Evolutionary conservation across 2,113 vertebrate genomes (phyloP).

Genomic region (Bujurquina vittata): DNA sequence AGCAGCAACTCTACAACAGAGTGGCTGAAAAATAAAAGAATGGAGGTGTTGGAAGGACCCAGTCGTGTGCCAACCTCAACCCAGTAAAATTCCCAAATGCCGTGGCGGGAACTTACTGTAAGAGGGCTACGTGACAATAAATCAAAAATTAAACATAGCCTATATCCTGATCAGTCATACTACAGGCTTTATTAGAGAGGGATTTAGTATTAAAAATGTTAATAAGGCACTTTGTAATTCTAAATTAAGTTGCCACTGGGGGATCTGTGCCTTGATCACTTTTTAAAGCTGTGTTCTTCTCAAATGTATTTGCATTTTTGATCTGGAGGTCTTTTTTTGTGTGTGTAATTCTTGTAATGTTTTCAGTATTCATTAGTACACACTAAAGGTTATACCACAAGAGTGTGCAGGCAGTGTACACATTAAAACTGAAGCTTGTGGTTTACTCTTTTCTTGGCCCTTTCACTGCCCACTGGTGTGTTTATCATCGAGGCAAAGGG

Average conservation of each 20-base stretch:
- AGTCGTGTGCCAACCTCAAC: neutral
- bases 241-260: neutral
- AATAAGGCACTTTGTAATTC: neutral
- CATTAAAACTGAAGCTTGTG: neutral
- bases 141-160: neutral
- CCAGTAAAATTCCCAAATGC: neutral
- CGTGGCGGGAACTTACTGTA: neutral
- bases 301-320: neutral
- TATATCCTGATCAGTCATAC: neutral
- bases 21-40: neutral
- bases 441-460: constrained; percentile 1
- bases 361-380: neutral
- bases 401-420: neutral
- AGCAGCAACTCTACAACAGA: neutral
- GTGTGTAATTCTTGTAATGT: neutral
- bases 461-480: constrained; percentile 17
- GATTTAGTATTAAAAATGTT: neutral
- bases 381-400: neutral
- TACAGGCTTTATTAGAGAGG: neutral
- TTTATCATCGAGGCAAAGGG: constrained; percentile 32
- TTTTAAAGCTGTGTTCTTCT: neutral
- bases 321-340: neutral
- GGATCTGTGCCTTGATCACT: neutral
- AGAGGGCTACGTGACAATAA: neutral
- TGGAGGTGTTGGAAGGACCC: neutral